A percentile compares a stretch with the other conserved stretches of the same genome.
phyloP scores from a whole-genome alignment of 1,140 invertebrate species.

The Ips nitidus region DNA sequence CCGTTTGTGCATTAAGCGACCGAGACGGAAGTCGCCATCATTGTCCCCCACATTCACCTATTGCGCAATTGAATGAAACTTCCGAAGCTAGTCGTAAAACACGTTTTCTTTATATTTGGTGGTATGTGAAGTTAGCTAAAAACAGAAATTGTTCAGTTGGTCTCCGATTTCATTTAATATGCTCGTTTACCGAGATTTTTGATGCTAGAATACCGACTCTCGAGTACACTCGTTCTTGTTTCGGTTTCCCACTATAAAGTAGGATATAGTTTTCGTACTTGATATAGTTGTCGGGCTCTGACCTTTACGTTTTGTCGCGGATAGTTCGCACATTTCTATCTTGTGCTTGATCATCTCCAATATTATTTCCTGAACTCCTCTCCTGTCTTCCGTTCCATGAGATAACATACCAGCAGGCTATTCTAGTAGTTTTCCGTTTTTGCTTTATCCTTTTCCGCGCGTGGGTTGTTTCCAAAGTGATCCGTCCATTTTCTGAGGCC shows the following conservation, averaged over 20 bases:
- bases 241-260: constrained; percentile 14
- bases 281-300: constrained; percentile 7
- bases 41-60: no score
- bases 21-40: no score
- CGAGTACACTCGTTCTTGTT: no score
- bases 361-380: constrained; percentile 26
- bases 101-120: no score
- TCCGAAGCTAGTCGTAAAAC: no score
- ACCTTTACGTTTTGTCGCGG: constrained; percentile 21
- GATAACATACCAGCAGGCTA: constrained; percentile 25
- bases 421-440: neutral
- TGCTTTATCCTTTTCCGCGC: neutral
- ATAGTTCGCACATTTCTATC: constrained; percentile 28
- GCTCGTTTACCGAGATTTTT: no score
- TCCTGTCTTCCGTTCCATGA: constrained; percentile 11
- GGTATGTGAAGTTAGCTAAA: no score
- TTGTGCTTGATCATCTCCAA: constrained; percentile 20
- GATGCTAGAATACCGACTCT: no score
- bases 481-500: neutral
- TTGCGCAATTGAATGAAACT: no score
- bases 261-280: constrained; percentile 15
- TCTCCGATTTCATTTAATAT: no score
- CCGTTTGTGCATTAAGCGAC: no score
- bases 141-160: no score
- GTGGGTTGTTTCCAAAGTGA: neutral